These are phyloP conservation scores for Cheilosia scutellata DNA, from an alignment of 2,888 invertebrate genomes.

Conservation along the genomic window DNA sequence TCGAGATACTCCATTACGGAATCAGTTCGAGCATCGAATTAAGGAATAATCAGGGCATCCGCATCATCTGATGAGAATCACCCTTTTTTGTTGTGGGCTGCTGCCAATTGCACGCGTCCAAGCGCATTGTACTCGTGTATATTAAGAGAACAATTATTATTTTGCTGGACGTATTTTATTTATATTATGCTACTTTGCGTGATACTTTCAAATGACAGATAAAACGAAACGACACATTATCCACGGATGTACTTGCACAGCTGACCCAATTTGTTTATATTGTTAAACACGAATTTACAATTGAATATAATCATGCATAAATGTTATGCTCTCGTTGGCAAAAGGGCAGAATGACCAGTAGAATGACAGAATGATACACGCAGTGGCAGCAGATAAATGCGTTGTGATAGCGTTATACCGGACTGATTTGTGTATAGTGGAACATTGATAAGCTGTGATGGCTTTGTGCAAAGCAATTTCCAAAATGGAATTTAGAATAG, in stretches of 20 bases:
- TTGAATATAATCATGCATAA: conserved; percentile 44
- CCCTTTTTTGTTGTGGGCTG: conserved; percentile 18
- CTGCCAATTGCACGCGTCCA: conserved; percentile 21
- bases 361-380: conserved; percentile 6
- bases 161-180: not conserved
- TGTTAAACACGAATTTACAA: conserved; percentile 45
- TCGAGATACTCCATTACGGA: conserved; percentile 10
- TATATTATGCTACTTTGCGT: conserved; percentile 24
- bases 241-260: conserved; percentile 36
- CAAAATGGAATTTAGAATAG: not conserved
- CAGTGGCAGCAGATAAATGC: conserved; percentile 28
- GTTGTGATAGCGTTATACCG: conserved; percentile 17
- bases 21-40: conserved; percentile 42
- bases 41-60: conserved; percentile 26
- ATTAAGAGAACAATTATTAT: conserved; percentile 14
- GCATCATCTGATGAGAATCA: conserved; percentile 20
- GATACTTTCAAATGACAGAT: conserved; percentile 54
- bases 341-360: conserved; percentile 15
- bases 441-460: conserved; percentile 28
- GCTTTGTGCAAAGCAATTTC: conserved; percentile 18
- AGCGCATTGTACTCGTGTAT: conserved; percentile 10
- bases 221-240: conserved; percentile 50
- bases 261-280: conserved; percentile 59
- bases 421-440: conserved; percentile 22
- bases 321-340: conserved; percentile 27